phyloP scores from a whole-genome alignment of 2,113 vertebrate genomes.

The Tretioscincus oriximinensis region DNA sequence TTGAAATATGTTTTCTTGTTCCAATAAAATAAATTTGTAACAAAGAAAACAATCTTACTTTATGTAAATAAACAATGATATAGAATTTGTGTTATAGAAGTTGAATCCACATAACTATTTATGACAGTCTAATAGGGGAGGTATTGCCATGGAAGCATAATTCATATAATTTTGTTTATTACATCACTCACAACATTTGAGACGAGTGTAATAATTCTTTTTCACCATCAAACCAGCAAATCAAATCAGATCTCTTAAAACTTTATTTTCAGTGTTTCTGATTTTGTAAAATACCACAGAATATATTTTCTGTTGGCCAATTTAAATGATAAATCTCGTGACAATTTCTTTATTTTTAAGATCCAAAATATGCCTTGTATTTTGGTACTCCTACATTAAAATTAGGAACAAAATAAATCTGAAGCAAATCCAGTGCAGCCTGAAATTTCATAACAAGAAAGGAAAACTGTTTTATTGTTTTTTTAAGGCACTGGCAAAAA shows the following conservation, averaged over 20 bases:
- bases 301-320: slow-evolving; percentile 31
- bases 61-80: slow-evolving; percentile 32
- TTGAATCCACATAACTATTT: slow-evolving; percentile 31
- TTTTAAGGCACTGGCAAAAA: slow-evolving; percentile 79
- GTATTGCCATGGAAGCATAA: slow-evolving; percentile 24
- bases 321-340: slow-evolving; percentile 59
- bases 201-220: slow-evolving; percentile 33
- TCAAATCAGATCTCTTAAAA: slow-evolving; percentile 46
- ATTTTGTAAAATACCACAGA: slow-evolving; percentile 43
- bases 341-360: slow-evolving; percentile 37
- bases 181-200: slow-evolving; percentile 28
- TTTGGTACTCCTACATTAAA: slow-evolving; percentile 62
- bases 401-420: slow-evolving; percentile 70
- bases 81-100: slow-evolving; percentile 31
- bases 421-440: slow-evolving; percentile 72
- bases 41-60: slow-evolving; percentile 22
- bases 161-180: slow-evolving; percentile 39
- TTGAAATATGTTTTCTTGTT: slow-evolving; percentile 35
- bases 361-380: slow-evolving; percentile 48
- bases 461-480: slow-evolving; percentile 73
- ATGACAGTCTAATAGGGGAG: slow-evolving; percentile 26
- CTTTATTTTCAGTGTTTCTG: slow-evolving; percentile 56
- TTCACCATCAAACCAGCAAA: slow-evolving; percentile 10
- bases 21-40: slow-evolving; percentile 25
- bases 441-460: slow-evolving; percentile 73